Conservation (phyloP, 1,140 invertebrate species). For the Platyura marginata region DNA sequence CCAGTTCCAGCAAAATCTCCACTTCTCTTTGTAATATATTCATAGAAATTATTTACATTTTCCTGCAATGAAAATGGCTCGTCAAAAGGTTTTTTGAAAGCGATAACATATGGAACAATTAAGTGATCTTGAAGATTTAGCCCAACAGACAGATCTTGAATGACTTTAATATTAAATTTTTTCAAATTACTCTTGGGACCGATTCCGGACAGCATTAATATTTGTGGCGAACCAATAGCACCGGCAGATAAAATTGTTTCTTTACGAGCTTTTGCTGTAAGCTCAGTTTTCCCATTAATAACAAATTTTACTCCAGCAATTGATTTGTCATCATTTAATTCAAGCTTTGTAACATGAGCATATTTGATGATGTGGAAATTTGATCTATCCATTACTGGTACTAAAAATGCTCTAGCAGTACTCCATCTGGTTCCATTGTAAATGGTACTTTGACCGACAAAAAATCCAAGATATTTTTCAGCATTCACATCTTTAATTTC, state of each 20-base stretch:
- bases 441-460: slow-evolving; percentile 25
- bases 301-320: slow-evolving; percentile 63
- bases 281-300: slow-evolving; percentile 35
- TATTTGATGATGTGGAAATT: slow-evolving; percentile 59
- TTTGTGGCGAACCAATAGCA: slow-evolving; percentile 33
- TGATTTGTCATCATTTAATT: slow-evolving; percentile 46
- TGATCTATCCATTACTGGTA: slow-evolving; percentile 36
- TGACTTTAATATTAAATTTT: slow-evolving; percentile 25
- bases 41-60: background rate
- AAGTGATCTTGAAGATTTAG: slow-evolving; percentile 47
- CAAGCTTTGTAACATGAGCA: slow-evolving; percentile 53
- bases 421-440: slow-evolving; percentile 35
- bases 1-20: slow-evolving; percentile 63
- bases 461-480: slow-evolving; percentile 29
- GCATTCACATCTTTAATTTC: slow-evolving; percentile 32
- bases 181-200: slow-evolving; percentile 24
- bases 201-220: slow-evolving; percentile 32
- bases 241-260: slow-evolving; percentile 47
- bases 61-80: slow-evolving; percentile 12
- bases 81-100: slow-evolving; percentile 20
- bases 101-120: slow-evolving; percentile 23
- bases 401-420: slow-evolving; percentile 31
- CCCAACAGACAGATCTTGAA: slow-evolving; percentile 45
- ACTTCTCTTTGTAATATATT: slow-evolving; percentile 39
- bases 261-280: slow-evolving; percentile 31